These are phyloP conservation scores for Gastracanthus pulcherrimus DNA, from an alignment of 2,888 invertebrate genomes.

Conservation along the genomic window DNA sequence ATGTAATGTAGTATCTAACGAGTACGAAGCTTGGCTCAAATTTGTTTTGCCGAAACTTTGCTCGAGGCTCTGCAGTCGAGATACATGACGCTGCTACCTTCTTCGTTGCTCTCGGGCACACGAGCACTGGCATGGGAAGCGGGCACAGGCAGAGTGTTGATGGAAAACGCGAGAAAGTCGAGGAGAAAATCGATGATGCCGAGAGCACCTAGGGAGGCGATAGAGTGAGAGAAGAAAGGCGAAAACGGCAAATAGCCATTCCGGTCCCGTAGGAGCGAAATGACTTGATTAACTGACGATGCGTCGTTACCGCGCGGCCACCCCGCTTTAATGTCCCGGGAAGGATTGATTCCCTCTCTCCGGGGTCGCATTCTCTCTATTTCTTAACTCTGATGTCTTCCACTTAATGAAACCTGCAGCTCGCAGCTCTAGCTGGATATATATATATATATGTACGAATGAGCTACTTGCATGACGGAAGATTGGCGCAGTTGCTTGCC, in stretches of 20 bases:
- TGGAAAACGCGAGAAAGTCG: conserved; percentile 19
- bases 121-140: background rate
- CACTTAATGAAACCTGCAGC: conserved; percentile 27
- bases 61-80: background rate
- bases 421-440: background rate
- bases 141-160: too few relatives aligned
- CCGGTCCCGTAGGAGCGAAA: conserved; percentile 69
- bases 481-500: background rate
- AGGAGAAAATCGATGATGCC: conserved; percentile 36
- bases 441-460: background rate
- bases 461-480: background rate
- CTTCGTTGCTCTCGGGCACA: background rate
- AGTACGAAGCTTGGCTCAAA: background rate
- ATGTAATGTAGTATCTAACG: too few relatives aligned
- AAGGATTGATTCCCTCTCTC: conserved; percentile 45
- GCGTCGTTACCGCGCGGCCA: conserved; percentile 30
- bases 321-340: conserved; percentile 39
- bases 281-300: conserved; percentile 77
- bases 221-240: background rate
- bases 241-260: conserved; percentile 51
- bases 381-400: background rate
- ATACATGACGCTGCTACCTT: background rate
- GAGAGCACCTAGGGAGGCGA: background rate
- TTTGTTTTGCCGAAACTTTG: background rate
- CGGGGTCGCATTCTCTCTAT: background rate